Conservation (phyloP, 2,888 invertebrate species). For the Calameuta pallipes region DNA sequence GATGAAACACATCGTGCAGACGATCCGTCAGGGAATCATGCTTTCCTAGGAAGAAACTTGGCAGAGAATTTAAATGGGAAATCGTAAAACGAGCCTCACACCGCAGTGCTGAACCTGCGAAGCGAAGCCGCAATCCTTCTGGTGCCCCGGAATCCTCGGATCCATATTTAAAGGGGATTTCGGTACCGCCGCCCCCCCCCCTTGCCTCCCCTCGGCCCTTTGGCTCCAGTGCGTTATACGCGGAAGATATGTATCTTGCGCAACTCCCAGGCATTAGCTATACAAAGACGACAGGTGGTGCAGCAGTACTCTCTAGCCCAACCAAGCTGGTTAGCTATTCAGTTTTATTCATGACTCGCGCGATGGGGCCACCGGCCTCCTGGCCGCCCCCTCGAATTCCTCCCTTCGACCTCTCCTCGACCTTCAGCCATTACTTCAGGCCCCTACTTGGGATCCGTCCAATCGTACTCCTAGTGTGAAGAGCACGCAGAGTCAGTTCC, state of each 20-base stretch:
- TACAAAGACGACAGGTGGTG: constrained; percentile 50
- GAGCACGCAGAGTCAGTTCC: neutral
- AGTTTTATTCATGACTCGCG: constrained; percentile 48
- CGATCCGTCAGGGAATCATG: too few species aligned
- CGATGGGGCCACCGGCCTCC: constrained; percentile 19
- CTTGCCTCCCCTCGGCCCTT: neutral
- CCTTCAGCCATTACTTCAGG: neutral
- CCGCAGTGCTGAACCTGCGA: too few species aligned
- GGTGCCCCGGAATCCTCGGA: too few species aligned
- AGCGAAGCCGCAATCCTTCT: too few species aligned
- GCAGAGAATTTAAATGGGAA: too few species aligned
- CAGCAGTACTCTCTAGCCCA: constrained; percentile 33
- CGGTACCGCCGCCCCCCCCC: neutral
- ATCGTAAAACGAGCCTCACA: too few species aligned
- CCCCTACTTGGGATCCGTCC: neutral
- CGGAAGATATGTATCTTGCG: constrained; percentile 5
- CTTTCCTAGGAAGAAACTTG: too few species aligned
- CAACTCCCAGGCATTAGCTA: constrained; percentile 28
- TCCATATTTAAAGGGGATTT: constrained; percentile 4
- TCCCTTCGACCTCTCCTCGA: constrained; percentile 21
- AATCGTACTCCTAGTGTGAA: neutral
- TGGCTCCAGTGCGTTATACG: neutral
- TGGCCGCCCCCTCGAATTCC: constrained; percentile 43
- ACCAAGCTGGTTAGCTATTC: constrained; percentile 44
- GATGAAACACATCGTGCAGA: too few species aligned